phyloP scores from a whole-genome alignment of 2,888 invertebrate species.

The Harpalus rufipes region DNA sequence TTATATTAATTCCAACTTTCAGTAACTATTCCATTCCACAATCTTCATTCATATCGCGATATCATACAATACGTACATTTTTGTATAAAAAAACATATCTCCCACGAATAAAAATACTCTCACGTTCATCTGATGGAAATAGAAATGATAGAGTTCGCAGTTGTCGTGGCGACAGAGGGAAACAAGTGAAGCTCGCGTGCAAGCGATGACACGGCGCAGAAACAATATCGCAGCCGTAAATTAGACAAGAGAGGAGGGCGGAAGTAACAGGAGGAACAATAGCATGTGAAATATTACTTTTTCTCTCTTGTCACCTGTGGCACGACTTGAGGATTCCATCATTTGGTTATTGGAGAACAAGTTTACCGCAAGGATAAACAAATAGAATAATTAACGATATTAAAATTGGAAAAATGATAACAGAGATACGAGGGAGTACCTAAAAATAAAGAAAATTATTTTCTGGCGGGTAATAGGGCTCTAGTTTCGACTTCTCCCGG shows the following conservation, averaged over 20 bases:
- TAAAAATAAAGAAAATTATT: no score
- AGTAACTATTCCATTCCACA: conserved; percentile 26
- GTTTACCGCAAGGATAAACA: no score
- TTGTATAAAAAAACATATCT: conserved; percentile 56
- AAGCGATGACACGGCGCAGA: conserved; percentile 54
- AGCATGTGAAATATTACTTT: conserved; percentile 52
- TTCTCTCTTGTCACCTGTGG: conserved; percentile 25
- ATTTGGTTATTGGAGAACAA: no score
- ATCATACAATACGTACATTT: conserved; percentile 37
- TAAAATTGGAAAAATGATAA: no score
- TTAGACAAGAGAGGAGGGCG: conserved; percentile 23
- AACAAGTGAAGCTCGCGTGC: conserved; percentile 24
- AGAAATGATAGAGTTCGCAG: conserved; percentile 49
- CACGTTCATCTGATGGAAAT: conserved; percentile 61
- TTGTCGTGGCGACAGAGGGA: conserved; percentile 37
- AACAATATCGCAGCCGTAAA: conserved; percentile 53
- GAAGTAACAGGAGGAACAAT: conserved; percentile 6
- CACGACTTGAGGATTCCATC: not conserved
- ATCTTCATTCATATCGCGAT: conserved; percentile 52
- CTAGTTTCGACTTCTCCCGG: no score
- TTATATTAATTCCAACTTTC: conserved; percentile 56
- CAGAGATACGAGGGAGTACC: no score
- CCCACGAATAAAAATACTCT: conserved; percentile 61
- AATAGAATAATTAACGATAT: no score
- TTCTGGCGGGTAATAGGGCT: no score